Base-by-base conservation (phyloP, 2,888 invertebrate genomes). In the Ophraella communa region DNA sequence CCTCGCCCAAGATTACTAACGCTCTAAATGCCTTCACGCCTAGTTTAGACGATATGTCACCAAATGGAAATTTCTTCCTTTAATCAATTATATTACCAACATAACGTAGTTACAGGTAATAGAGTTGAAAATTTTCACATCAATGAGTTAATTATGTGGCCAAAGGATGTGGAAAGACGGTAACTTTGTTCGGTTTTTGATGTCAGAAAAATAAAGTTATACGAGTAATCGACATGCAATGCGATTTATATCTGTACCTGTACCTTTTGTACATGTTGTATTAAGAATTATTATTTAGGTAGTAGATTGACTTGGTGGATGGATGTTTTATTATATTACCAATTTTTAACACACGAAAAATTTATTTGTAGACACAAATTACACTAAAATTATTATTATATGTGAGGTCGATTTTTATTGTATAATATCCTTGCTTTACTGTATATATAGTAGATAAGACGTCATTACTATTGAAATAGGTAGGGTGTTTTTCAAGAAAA, bases 1-100 rank as follows among this genome's bases (percentile, higher is more conserved):
- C 47, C 59, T 39, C 51, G 51, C 39, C 59, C 59, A 59, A 59
- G 59, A 59, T 59, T 59, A 59, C 59, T 59, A 59, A 59, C 59
- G 59, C 59, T 59, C 58, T 49, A 51, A 58, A 58, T 58, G 58
- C 58, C 58, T 58, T 58, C 39, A 58, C 58, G 58, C 51, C 49
- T 58, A 58, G 49, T 58, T 58, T 51, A 58, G 39, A 51, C 49
- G 57, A 57, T 47, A 57, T 57, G 49, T 58, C 49, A 49, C 49
- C 58, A 58, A 58, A 49, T 51, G 58, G 58, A 58, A 58, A 58
- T 58, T 58, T 58, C 58, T 58, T 33, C 24, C 49, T 27, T 35
- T 51, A 58, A 57, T 45, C 35, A 57, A 58, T 58, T 58, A 35
- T 21, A 57, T 57, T 33, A 57, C 14, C 39, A 14, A n/a, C 11